These are phyloP conservation scores for Drosophila histrio DNA, from an alignment of 2,888 invertebrate genomes.

Conservation along the genomic window DNA sequence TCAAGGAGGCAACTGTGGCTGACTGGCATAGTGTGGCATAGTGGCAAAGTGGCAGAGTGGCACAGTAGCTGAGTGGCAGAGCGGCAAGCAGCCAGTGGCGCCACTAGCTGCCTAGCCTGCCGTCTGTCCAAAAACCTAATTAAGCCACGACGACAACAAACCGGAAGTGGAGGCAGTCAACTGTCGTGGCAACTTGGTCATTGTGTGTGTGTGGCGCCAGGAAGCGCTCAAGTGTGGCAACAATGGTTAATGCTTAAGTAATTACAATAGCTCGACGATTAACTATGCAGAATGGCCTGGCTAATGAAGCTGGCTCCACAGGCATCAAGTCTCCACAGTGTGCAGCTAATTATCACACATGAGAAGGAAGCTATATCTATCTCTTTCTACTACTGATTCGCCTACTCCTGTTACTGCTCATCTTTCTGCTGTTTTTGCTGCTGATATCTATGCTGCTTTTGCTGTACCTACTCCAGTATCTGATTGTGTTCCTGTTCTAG, in stretches of 20 bases:
- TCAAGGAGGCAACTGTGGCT: constrained; percentile 25
- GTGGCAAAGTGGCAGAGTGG: constrained; percentile 5
- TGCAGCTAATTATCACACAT: constrained; percentile 36
- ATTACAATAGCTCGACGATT: constrained; percentile 77
- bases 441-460: not conserved
- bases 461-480: not conserved
- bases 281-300: constrained; percentile 65
- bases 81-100: constrained; percentile 36
- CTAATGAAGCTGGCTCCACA: constrained; percentile 65
- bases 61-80: constrained; percentile 17
- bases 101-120: constrained; percentile 32
- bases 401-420: not conserved
- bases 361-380: constrained; percentile 1
- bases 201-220: constrained; percentile 41
- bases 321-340: constrained; percentile 32
- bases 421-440: not conserved
- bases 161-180: constrained; percentile 34
- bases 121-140: constrained; percentile 76
- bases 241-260: constrained; percentile 80
- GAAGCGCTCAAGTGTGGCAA: constrained; percentile 74
- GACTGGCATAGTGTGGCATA: not conserved
- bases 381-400: not conserved
- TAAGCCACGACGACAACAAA: constrained; percentile 64
- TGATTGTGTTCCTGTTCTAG: not conserved
- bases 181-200: constrained; percentile 15